Evolutionary conservation across 2,797 vertebrate species (phyloP), one percentile per base, ranked within the genome.

Genomic region (Selene dorsalis): DNA sequence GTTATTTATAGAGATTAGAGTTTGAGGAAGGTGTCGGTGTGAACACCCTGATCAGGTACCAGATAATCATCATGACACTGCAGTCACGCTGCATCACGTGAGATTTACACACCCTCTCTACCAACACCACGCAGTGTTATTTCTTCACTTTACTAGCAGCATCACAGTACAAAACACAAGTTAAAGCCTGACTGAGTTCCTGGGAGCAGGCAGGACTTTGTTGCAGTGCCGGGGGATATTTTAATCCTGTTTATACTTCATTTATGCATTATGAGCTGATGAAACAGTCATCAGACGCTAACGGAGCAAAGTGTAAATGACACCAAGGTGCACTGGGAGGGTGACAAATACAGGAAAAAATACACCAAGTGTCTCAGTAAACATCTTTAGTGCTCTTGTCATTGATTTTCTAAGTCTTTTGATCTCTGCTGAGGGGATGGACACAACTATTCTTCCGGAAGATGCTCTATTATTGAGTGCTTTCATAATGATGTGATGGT

Each of bases 11-110:
- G 39, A 53, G 39, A 38, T 58, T 4, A 75, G 28, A 64, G 0
- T 13, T 24, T 35, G 11, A 9, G 47, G 13, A 18, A n/a, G 28
- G 32, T 39, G 50, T 73, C 52, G 12, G 7, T 30, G 0, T 6
- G 62, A 56, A 71, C 1, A 32, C 56, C 68, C 20, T 47, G 30
- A 70, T 75, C 69, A 53, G 45, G 10, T 32, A 18, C 50, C 45
- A 28, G 52, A 66, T 57, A 47, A 72, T 57, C 3, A 68, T 1
- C 7, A 2, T 68, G 1, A 47, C 18, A 58, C 4, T 0, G 69
- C 52, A 45, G 32, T 43, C 45, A 28, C 2, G 17, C 28, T n/a
- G 22, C 59, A 16, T 47, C 1, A 47, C 38, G 11, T 6, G 8
- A 7, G 41, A 69, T 58, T 16, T 57, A 10, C 20, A 35, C 57